Conservation (phyloP, 2,113 vertebrate species). For the Gasterosteus nipponicus region DNA sequence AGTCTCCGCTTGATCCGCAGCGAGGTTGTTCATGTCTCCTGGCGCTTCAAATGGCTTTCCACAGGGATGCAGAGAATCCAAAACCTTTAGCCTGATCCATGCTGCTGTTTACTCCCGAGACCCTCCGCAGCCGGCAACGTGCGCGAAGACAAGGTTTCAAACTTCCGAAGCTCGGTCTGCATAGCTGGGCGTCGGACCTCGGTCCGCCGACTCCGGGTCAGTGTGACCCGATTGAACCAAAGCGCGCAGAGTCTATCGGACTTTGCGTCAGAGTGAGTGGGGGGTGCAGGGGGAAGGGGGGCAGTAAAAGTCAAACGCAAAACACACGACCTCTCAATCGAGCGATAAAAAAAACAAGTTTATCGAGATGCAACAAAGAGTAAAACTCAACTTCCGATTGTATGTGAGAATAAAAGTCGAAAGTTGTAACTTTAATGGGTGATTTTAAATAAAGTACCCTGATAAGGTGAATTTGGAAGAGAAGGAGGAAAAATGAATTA, state of each 20-base stretch:
- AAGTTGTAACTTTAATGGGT: background rate
- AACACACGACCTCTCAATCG: conserved; percentile 33
- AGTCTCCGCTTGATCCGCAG: conserved; percentile 43
- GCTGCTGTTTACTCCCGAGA: conserved; percentile 58
- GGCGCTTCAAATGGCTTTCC: conserved; percentile 70
- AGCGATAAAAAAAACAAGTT: background rate
- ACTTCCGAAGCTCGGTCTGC: conserved; percentile 32
- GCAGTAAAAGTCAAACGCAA: conserved; percentile 34
- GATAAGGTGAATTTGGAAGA: background rate
- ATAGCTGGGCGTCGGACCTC: conserved; percentile 48
- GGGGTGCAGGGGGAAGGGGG: conserved; percentile 7
- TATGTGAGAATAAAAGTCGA: background rate
- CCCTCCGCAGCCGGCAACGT: conserved; percentile 39
- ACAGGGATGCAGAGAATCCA: conserved; percentile 58
- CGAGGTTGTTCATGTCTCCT: conserved; percentile 52
- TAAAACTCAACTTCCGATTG: conserved; percentile 20
- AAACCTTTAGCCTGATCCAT: conserved; percentile 66
- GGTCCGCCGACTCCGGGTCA: conserved; percentile 1
- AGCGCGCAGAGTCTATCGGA: conserved; percentile 44
- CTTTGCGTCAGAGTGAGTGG: conserved; percentile 27
- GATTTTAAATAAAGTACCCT: background rate
- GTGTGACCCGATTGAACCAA: conserved; percentile 31
- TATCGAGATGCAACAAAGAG: background rate
- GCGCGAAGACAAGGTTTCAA: conserved; percentile 46
- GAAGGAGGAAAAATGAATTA: background rate